A percentile compares a stretch with the other conserved stretches of the same genome.
Evolutionary conservation across 2,797 vertebrate genomes (phyloP).

Genomic region (Pitangus sulphuratus): DNA sequence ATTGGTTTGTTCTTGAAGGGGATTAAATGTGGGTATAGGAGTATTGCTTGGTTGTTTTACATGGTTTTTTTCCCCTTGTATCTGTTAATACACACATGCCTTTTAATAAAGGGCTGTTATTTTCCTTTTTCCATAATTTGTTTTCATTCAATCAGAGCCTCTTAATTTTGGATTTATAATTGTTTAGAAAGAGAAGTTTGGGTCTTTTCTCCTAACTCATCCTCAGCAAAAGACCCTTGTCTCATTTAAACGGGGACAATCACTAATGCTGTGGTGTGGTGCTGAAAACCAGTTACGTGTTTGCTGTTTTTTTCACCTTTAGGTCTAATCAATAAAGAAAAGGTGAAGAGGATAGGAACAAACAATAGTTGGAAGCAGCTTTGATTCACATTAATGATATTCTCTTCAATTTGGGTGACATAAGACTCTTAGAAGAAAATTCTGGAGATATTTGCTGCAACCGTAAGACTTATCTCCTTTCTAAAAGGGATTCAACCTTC

Average conservation of each 20-base stretch:
- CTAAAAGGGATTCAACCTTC: not conserved
- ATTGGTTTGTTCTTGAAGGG: too few relatives aligned
- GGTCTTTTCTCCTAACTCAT: too few relatives aligned
- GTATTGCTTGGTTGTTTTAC: too few relatives aligned
- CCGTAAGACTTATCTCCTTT: not conserved
- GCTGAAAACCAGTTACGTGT: not conserved
- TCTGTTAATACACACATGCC: too few relatives aligned
- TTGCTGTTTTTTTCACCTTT: not conserved
- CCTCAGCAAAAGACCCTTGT: too few relatives aligned
- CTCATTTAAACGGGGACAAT: not conserved
- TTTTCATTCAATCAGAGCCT: too few relatives aligned
- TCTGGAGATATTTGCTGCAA: not conserved
- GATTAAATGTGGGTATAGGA: too few relatives aligned
- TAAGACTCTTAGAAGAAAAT: not conserved
- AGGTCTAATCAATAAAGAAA: constrained; percentile 22
- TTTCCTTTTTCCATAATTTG: too few relatives aligned
- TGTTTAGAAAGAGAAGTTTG: too few relatives aligned
- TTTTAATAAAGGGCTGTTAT: too few relatives aligned
- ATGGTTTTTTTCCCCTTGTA: too few relatives aligned
- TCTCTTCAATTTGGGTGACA: not conserved
- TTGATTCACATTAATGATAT: not conserved
- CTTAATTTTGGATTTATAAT: too few relatives aligned
- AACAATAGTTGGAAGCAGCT: not conserved
- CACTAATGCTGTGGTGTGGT: not conserved
- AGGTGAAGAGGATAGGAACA: not conserved